These are phyloP conservation scores for Smutsia temminckii DNA, from an alignment of 2,797 vertebrate genomes.

Conservation along the genomic window DNA sequence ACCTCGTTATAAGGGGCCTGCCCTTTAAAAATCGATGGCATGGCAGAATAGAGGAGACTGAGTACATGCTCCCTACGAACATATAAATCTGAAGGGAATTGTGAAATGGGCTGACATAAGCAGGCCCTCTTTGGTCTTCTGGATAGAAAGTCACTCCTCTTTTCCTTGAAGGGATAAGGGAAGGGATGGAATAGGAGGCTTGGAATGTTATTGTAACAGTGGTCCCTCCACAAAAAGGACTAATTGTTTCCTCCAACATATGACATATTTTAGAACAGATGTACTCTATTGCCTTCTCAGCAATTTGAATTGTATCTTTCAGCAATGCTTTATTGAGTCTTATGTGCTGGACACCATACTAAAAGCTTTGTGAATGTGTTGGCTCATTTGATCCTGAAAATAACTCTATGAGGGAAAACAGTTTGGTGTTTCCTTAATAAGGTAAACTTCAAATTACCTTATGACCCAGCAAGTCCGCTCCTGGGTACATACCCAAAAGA, in stretches of 20 bases:
- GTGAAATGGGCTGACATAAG: neutral
- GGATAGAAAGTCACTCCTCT: neutral
- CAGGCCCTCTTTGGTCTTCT: neutral
- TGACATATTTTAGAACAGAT: conserved; percentile 31
- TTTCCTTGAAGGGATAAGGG: neutral
- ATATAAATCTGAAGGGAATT: neutral
- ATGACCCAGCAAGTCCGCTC: neutral
- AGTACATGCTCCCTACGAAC: neutral
- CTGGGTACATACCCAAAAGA: neutral
- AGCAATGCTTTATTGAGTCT: conserved; percentile 40
- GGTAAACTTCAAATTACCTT: conserved; percentile 42
- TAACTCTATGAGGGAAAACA: conserved; percentile 32
- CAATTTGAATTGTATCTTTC: conserved; percentile 44
- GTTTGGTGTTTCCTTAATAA: neutral
- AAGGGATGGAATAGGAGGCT: neutral
- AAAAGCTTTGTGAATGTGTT: conserved; percentile 53
- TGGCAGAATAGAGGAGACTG: too few relatives aligned
- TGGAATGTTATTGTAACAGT: neutral
- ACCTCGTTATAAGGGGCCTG: too few relatives aligned
- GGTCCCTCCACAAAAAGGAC: neutral
- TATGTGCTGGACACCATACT: conserved; percentile 31
- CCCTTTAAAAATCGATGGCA: neutral
- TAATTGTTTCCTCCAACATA: neutral
- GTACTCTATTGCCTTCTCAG: neutral
- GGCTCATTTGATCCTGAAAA: conserved; percentile 49